Conservation (phyloP, 2,888 invertebrate species). For the Drosophila parthenogenetica region DNA sequence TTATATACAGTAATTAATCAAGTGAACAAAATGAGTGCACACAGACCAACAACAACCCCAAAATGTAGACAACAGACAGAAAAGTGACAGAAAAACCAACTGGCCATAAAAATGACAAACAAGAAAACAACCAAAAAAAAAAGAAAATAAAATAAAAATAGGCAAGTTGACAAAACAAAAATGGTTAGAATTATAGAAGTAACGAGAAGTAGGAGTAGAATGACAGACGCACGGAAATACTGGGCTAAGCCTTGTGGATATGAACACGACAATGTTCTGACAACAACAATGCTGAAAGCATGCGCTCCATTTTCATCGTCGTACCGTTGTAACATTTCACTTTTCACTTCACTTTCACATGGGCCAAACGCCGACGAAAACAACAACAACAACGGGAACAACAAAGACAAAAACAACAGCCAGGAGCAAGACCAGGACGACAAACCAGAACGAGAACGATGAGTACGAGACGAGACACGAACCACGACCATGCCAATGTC, state of each 20-base stretch:
- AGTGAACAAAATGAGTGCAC: slow-evolving; percentile 43
- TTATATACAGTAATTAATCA: slow-evolving; percentile 62
- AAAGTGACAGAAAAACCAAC: slow-evolving; percentile 46
- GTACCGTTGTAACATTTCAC: slow-evolving; percentile 80
- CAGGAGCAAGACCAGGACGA: slow-evolving; percentile 29
- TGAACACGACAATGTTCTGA: slow-evolving; percentile 35
- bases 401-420: background rate
- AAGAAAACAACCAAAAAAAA: slow-evolving; percentile 16
- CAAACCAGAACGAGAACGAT: slow-evolving; percentile 33
- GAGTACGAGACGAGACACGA: slow-evolving; percentile 39
- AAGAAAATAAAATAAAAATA: slow-evolving; percentile 11
- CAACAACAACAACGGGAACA: background rate
- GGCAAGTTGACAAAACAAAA: slow-evolving; percentile 55
- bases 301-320: slow-evolving; percentile 54
- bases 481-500: slow-evolving; percentile 15
- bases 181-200: slow-evolving; percentile 3
- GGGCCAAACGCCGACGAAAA: slow-evolving; percentile 37
- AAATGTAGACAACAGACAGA: slow-evolving; percentile 26
- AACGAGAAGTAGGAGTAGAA: slow-evolving; percentile 32
- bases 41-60: slow-evolving; percentile 22
- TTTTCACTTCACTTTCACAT: slow-evolving; percentile 84
- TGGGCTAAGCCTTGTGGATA: slow-evolving; percentile 53
- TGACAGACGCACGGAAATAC: slow-evolving; percentile 59
- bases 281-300: slow-evolving; percentile 56
- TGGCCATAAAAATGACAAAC: slow-evolving; percentile 60